Percentiles rank a stretch among this genome's conserved stretches.
phyloP scores from a whole-genome alignment of 2,113 vertebrate species.

The Diphyllodes magnificus region DNA sequence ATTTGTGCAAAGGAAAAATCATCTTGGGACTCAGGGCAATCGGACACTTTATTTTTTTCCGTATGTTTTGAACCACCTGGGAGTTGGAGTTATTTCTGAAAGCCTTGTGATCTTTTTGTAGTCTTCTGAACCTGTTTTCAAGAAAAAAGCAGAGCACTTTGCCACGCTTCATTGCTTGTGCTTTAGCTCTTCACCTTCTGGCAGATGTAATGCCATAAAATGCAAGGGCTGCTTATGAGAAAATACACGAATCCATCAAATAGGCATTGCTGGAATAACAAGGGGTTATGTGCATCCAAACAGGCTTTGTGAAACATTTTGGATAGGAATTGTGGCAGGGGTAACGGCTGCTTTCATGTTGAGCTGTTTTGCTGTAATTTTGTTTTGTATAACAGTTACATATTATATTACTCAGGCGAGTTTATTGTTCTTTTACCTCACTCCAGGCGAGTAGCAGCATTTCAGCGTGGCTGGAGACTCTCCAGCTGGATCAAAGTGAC shows the following conservation, averaged over 20 bases:
- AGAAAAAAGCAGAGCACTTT: not conserved
- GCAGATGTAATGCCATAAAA: not conserved
- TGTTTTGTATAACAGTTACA: slow-evolving; percentile 8
- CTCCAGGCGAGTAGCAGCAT: slow-evolving; percentile 53
- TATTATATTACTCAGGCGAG: slow-evolving; percentile 38
- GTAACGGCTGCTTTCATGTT: slow-evolving; percentile 21
- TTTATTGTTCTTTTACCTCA: slow-evolving; percentile 66
- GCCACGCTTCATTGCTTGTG: not conserved
- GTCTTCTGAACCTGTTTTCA: not conserved
- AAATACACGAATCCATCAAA: not conserved
- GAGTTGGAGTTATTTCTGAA: not conserved
- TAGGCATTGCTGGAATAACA: not conserved
- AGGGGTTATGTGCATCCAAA: not conserved
- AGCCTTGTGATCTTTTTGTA: not conserved
- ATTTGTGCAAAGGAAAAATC: not conserved
- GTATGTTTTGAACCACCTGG: not conserved
- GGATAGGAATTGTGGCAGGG: not conserved
- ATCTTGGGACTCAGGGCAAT: not conserved
- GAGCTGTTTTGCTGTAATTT: slow-evolving; percentile 2
- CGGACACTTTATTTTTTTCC: not conserved
- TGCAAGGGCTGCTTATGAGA: not conserved
- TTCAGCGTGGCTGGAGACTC: slow-evolving; percentile 29
- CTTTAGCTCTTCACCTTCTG: not conserved
- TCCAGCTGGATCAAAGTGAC: slow-evolving; percentile 58
- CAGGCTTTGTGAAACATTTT: not conserved